Percentiles rank a stretch among this genome's conserved stretches.
These are phyloP conservation scores for Isichthys henryi DNA, from an alignment of 2,113 vertebrate genomes.

Conservation along the genomic window DNA sequence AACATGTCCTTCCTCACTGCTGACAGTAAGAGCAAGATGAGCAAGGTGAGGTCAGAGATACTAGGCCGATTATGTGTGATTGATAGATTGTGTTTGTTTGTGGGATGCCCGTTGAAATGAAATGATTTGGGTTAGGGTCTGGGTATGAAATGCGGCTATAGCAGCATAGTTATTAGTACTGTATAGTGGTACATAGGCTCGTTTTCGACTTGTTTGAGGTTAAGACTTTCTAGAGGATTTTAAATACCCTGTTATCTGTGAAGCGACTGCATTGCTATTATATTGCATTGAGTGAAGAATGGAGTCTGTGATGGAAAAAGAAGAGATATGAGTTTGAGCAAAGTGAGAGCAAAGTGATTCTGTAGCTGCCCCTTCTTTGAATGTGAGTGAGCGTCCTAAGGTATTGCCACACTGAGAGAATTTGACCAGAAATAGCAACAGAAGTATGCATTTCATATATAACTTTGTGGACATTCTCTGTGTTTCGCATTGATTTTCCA, in stretches of 20 bases:
- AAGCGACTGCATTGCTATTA: neutral
- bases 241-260: neutral
- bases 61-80: neutral
- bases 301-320: neutral
- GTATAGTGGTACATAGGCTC: neutral
- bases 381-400: conserved; percentile 4
- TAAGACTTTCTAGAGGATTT: neutral
- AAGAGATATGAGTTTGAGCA: neutral
- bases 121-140: neutral
- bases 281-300: neutral
- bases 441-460: neutral
- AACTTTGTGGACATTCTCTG: neutral
- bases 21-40: conserved; percentile 96
- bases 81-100: neutral
- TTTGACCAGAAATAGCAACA: neutral
- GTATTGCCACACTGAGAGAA: neutral
- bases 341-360: conserved; percentile 6
- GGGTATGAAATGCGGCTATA: neutral
- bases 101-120: neutral
- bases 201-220: neutral
- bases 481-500: neutral
- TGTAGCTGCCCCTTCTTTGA: neutral
- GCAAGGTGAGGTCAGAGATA: conserved; percentile 66
- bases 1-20: conserved; percentile 96
- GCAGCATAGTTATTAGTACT: neutral